phyloP scores from a whole-genome alignment of 2,113 vertebrate species.

The Petromus typicus region DNA sequence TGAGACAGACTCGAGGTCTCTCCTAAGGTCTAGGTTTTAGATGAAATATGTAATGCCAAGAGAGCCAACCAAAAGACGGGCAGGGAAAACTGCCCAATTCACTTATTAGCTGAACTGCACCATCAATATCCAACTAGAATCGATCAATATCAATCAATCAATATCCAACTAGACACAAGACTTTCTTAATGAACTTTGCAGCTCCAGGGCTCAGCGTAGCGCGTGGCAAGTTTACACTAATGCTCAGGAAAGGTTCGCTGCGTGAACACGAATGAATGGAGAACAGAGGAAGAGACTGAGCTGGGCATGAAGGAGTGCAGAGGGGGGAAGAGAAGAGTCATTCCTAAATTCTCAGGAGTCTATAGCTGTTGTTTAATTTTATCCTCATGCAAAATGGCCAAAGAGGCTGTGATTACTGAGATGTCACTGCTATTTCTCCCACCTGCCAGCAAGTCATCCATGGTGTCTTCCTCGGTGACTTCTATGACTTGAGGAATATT shows the following conservation, averaged over 20 bases:
- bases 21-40: neutral
- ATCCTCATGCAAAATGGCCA: neutral
- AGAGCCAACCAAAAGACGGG: neutral
- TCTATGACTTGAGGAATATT: neutral
- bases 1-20: neutral
- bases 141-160: no score
- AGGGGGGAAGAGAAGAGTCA: neutral
- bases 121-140: neutral
- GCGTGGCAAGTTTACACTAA: neutral
- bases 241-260: neutral
- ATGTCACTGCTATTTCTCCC: conserved; percentile 53
- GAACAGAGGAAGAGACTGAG: neutral
- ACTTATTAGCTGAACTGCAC: neutral
- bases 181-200: neutral
- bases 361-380: neutral
- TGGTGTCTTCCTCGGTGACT: neutral
- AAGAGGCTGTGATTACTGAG: neutral
- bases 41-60: neutral
- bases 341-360: neutral
- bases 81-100: neutral
- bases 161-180: no score
- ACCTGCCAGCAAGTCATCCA: conserved; percentile 85
- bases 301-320: accelerated
- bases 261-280: neutral
- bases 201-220: neutral